Percentiles rank a stretch among this genome's conserved stretches.
These are phyloP conservation scores for Heliothis subflexa DNA, from an alignment of 1,140 invertebrate species.

Conservation along the genomic window DNA sequence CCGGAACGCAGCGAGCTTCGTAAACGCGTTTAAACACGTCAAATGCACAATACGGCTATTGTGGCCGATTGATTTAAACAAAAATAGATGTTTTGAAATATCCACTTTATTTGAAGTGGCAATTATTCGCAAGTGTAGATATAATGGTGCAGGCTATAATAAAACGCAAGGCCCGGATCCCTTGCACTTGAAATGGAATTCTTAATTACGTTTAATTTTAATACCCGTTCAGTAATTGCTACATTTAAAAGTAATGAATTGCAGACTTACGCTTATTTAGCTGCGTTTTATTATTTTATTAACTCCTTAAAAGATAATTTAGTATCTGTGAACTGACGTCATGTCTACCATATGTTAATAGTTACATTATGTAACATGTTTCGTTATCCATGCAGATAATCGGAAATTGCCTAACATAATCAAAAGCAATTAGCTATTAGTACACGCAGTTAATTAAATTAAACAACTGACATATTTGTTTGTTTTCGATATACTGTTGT, in stretches of 20 bases:
- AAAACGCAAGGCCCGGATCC: slow-evolving; percentile 5
- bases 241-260: slow-evolving; percentile 32
- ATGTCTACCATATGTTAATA: neutral
- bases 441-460: neutral
- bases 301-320: too few species aligned
- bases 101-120: slow-evolving; percentile 23
- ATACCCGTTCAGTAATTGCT: slow-evolving; percentile 31
- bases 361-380: slow-evolving; percentile 5
- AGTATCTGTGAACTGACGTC: neutral
- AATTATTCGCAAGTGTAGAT: slow-evolving; percentile 33
- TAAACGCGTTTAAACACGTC: slow-evolving; percentile 49
- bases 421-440: slow-evolving; percentile 8
- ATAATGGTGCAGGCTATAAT: slow-evolving; percentile 9
- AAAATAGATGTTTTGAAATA: slow-evolving; percentile 33
- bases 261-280: slow-evolving; percentile 12
- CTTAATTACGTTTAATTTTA: slow-evolving; percentile 36
- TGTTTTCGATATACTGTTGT: too few species aligned
- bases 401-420: slow-evolving; percentile 11
- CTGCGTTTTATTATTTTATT: neutral
- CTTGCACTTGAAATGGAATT: slow-evolving; percentile 30
- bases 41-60: slow-evolving; percentile 49
- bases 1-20: slow-evolving; percentile 46
- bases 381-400: slow-evolving; percentile 10
- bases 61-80: slow-evolving; percentile 38
- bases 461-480: neutral